A percentile compares a stretch with the other conserved stretches of the same genome.
phyloP scores from a whole-genome alignment of 2,888 invertebrate genomes.

The Lomographa bimaculata region DNA sequence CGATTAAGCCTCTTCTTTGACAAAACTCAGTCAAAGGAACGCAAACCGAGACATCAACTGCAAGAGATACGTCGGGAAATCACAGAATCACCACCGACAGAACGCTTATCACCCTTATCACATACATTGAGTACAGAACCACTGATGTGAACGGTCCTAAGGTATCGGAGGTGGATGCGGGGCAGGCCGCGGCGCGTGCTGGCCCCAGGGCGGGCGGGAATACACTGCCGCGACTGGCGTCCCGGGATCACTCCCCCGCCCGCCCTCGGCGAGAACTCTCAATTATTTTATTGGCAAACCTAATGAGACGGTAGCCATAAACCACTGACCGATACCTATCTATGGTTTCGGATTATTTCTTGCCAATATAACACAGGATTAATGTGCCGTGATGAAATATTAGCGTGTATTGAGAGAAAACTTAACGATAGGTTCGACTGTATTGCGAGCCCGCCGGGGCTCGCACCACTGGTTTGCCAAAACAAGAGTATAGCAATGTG shows the following conservation, averaged over 20 bases:
- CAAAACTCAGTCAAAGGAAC: background rate
- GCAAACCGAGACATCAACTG: too few relatives aligned
- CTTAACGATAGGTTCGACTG: too few relatives aligned
- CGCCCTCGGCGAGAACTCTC: slow-evolving; percentile 63
- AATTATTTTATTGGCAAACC: slow-evolving; percentile 82
- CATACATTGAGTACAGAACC: slow-evolving; percentile 17
- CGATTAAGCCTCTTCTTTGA: slow-evolving; percentile 5
- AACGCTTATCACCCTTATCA: slow-evolving; percentile 11
- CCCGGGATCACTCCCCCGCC: slow-evolving; percentile 23
- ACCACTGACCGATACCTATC: slow-evolving; percentile 22
- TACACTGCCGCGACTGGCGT: slow-evolving; percentile 72
- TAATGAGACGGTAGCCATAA: slow-evolving; percentile 66
- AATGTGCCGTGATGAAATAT: background rate
- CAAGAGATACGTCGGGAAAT: background rate
- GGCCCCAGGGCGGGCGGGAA: slow-evolving; percentile 71
- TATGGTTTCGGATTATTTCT: slow-evolving; percentile 17
- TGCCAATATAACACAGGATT: slow-evolving; percentile 3
- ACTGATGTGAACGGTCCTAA: slow-evolving; percentile 10
- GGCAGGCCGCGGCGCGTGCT: slow-evolving; percentile 50
- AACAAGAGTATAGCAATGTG: too few relatives aligned
- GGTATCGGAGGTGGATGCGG: slow-evolving; percentile 30
- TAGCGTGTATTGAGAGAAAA: background rate
- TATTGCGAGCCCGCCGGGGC: too few relatives aligned
- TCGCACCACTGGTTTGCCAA: too few relatives aligned
- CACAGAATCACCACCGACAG: slow-evolving; percentile 4